Base-by-base conservation (phyloP, 1,140 invertebrate species). In the Pseudoatta argentina region DNA sequence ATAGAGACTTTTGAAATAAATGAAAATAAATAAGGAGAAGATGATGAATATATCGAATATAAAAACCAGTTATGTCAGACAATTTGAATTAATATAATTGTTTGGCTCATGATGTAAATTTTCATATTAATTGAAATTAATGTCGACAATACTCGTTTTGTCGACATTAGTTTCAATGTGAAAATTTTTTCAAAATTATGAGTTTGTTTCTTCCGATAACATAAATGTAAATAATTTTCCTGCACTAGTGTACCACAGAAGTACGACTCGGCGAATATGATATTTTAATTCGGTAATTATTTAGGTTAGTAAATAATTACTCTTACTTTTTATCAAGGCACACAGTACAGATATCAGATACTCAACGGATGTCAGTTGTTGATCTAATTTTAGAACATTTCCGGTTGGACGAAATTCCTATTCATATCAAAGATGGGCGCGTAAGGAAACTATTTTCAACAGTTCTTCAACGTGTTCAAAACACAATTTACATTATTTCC, bases 401-500 rank as follows among this genome's bases (percentile, higher is more conserved):
- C 34, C 48, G 21, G 12, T 39, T 81, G 44, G n/a, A 69, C 77
- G 48, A 55, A 69, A 81, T 81, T 39, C 34, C 6, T 51, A 12
- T 30, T 48, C 39, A 14, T 66, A 14, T 66, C 12, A 66, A 66
- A 48, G 59, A 66, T 51, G 39, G 2, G n/a, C 24, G 24, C 3
- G 14, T 66, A 12, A 14, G 0, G 12, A 64, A 67, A 30, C 30
- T 48, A 14, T 69, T 81, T 24, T 57, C 21, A 44, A 21, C 39
- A 6, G 7, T n/a, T 48, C 73, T 44, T 64, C 21, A 18, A 76
- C 18, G 0, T 2, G 10, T 12, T 18, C 2, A 12, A 34, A 53
- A 16, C 57, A 24, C 27, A 85, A 4, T n/a, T 92, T 92, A 94
- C 21, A 94, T 89, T 81, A 95, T 95, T 86, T 95, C 94, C 0